Conservation (phyloP, 2,888 invertebrate genomes). For the Frankliniella intonsa region DNA sequence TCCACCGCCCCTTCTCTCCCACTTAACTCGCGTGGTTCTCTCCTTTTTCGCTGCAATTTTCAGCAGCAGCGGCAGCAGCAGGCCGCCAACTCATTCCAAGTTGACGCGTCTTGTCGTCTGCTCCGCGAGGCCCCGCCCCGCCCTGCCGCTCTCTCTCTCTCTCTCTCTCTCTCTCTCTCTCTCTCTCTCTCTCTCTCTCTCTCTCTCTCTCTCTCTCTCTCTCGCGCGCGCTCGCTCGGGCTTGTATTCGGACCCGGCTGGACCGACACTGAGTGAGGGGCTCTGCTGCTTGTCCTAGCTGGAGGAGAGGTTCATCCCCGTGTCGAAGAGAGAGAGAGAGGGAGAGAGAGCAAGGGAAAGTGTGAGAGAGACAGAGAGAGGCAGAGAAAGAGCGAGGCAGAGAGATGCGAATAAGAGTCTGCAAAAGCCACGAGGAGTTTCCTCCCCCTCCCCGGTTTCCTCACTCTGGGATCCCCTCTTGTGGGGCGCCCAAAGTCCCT, state of each 20-base stretch:
- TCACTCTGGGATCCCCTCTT: background rate
- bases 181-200: too few relatives aligned
- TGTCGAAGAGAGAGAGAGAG: background rate
- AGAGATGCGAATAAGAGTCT: background rate
- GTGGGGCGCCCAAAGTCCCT: too few relatives aligned
- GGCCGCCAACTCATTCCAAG: background rate
- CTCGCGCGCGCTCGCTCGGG: too few relatives aligned
- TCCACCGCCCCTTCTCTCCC: background rate
- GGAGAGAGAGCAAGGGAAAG: background rate
- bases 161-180: too few relatives aligned
- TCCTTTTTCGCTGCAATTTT: background rate
- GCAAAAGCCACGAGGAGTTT: background rate
- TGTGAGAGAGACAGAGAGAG: background rate
- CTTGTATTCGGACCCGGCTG: too few relatives aligned
- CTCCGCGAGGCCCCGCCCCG: background rate
- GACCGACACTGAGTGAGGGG: too few relatives aligned
- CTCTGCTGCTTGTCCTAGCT: background rate
- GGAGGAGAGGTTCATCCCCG: too few relatives aligned
- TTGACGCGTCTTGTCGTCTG: conserved; percentile 4
- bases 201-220: too few relatives aligned
- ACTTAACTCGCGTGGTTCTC: background rate
- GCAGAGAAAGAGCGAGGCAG: background rate
- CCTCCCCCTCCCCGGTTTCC: background rate
- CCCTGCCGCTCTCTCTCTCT: too few relatives aligned
- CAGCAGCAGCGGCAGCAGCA: background rate